Conservation (phyloP, 1,140 invertebrate genomes). For the Habropoda laboriosa region DNA sequence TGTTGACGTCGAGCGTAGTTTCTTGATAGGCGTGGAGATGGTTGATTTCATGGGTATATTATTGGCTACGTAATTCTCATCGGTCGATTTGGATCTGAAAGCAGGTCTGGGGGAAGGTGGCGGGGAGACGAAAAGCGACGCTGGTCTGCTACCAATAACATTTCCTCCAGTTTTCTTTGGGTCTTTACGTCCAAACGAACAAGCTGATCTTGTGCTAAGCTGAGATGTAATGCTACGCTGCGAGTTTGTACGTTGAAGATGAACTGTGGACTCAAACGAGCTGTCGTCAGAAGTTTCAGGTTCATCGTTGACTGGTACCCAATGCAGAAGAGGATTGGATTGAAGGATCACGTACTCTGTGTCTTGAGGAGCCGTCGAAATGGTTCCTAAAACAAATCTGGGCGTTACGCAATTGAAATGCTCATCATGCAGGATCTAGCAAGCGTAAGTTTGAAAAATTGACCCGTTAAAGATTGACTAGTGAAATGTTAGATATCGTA, state of each 20-base stretch:
- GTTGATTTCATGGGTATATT: constrained; percentile 52
- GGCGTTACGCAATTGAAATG: constrained; percentile 7
- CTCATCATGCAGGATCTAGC: not conserved
- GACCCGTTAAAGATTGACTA: not conserved
- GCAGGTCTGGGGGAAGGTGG: constrained; percentile 71
- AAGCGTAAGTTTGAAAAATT: not conserved
- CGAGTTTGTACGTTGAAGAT: constrained; percentile 76
- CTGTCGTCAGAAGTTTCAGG: constrained; percentile 68
- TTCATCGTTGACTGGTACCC: constrained; percentile 80
- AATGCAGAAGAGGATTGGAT: constrained; percentile 81
- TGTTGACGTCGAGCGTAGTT: constrained; percentile 47
- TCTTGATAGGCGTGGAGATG: constrained; percentile 22
- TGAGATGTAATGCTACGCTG: constrained; percentile 78
- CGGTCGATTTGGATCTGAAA: constrained; percentile 72
- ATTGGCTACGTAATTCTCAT: constrained; percentile 65
- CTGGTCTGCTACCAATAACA: constrained; percentile 54
- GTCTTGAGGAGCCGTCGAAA: constrained; percentile 68
- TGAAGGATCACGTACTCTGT: constrained; percentile 84
- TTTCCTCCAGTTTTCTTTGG: constrained; percentile 36
- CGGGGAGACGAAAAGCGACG: constrained; percentile 72
- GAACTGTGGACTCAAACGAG: constrained; percentile 74
- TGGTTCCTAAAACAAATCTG: constrained; percentile 55
- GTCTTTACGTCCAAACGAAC: constrained; percentile 46
- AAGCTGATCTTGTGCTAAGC: constrained; percentile 71
- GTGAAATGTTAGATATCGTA: not conserved